A percentile compares a stretch with the other conserved stretches of the same genome.
These are phyloP conservation scores for Callopanchax toddi DNA, from an alignment of 2,113 vertebrate genomes.

Conservation along the genomic window DNA sequence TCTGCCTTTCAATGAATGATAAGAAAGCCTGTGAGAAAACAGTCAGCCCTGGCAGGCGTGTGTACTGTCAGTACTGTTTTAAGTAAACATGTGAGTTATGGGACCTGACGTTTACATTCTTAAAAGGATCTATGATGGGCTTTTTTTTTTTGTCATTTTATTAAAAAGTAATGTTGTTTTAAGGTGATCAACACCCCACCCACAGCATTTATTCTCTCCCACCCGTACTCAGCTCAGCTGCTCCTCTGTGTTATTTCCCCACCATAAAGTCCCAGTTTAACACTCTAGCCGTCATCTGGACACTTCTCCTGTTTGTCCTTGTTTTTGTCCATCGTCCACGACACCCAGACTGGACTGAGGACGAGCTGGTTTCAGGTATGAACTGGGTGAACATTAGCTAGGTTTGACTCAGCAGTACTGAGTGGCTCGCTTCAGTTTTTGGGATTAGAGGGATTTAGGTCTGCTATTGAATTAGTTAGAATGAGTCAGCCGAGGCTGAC, in stretches of 20 bases:
- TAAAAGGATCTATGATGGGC: too few species aligned
- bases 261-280: conserved; percentile 50
- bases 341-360: conserved; percentile 18
- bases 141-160: neutral
- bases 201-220: conserved; percentile 25
- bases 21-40: conserved; percentile 23
- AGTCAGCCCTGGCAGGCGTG: conserved; percentile 4
- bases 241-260: conserved; percentile 53
- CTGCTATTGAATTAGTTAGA: conserved; percentile 48
- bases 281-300: conserved; percentile 37
- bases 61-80: neutral
- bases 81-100: neutral
- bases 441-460: conserved; percentile 55
- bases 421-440: conserved; percentile 31
- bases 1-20: conserved; percentile 6
- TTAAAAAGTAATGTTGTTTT: neutral
- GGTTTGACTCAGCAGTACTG: conserved; percentile 34
- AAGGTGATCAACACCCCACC: neutral
- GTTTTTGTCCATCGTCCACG: conserved; percentile 7
- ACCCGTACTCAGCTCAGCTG: conserved; percentile 31
- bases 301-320: conserved; percentile 4
- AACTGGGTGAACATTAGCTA: conserved; percentile 27
- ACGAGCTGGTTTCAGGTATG: conserved; percentile 59
- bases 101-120: neutral
- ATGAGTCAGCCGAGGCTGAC: conserved; percentile 41